Percentiles rank a stretch among this genome's conserved stretches.
These are phyloP conservation scores for Camarhynchus parvulus DNA, from an alignment of 2,113 vertebrate genomes.

Conservation along the genomic window DNA sequence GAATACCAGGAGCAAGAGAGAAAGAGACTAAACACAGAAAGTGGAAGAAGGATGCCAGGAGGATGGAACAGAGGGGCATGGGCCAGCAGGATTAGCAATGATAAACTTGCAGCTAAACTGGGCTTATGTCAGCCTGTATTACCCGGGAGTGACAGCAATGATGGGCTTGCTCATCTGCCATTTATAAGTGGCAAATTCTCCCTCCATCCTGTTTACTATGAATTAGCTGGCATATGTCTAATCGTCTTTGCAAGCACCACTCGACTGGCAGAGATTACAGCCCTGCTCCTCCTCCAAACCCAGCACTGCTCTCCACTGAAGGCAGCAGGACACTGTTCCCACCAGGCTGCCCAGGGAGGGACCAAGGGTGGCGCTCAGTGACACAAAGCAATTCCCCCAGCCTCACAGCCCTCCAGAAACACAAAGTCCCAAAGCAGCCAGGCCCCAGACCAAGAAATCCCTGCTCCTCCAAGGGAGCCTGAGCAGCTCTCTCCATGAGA, in stretches of 20 bases:
- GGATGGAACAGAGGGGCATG: neutral
- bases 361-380: neutral
- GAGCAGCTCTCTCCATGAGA: neutral
- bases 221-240: slow-evolving; percentile 73
- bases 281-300: slow-evolving; percentile 6
- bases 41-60: neutral
- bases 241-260: slow-evolving; percentile 56
- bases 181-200: slow-evolving; percentile 62
- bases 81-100: neutral
- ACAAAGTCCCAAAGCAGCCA: fast-evolving
- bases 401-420: neutral
- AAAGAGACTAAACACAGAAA: neutral
- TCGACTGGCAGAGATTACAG: slow-evolving; percentile 42
- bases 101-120: slow-evolving; percentile 11
- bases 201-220: slow-evolving; percentile 64
- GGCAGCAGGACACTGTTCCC: neutral
- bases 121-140: slow-evolving; percentile 31
- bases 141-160: neutral
- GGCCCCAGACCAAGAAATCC: neutral
- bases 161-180: slow-evolving; percentile 47
- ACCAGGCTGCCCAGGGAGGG: neutral
- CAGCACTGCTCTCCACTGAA: neutral
- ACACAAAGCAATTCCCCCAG: neutral
- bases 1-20: neutral
- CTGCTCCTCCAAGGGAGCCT: neutral